phyloP scores from a whole-genome alignment of 2,888 invertebrate genomes.

The Dolichomitus sp. region DNA sequence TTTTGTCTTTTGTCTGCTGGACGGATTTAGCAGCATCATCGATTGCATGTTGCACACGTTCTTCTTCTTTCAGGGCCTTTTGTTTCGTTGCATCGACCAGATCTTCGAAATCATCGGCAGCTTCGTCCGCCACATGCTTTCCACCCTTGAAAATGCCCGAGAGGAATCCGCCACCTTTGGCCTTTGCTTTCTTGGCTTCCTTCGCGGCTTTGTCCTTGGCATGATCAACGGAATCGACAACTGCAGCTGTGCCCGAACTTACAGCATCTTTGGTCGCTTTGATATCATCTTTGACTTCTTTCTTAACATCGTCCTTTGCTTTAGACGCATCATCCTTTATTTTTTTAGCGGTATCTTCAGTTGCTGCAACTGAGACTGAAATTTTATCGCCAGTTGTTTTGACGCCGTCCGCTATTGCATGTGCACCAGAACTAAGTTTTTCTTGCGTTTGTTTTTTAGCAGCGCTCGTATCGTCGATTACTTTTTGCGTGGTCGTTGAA shows the following conservation, averaged over 20 bases:
- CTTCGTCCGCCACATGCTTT: neutral
- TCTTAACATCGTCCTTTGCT: slow-evolving; percentile 54
- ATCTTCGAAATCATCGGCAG: slow-evolving; percentile 71
- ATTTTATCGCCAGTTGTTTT: slow-evolving; percentile 84
- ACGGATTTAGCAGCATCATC: neutral
- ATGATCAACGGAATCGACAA: slow-evolving; percentile 46
- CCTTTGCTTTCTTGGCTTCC: slow-evolving; percentile 61
- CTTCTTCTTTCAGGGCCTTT: slow-evolving; percentile 71
- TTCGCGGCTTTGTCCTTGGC: slow-evolving; percentile 62
- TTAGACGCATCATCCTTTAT: slow-evolving; percentile 27
- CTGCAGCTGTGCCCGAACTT: slow-evolving; percentile 82
- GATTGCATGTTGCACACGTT: slow-evolving; percentile 39
- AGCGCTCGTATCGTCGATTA: slow-evolving; percentile 87
- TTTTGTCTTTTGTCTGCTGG: slow-evolving; percentile 49
- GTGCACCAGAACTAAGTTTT: slow-evolving; percentile 79
- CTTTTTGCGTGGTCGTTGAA: slow-evolving; percentile 82
- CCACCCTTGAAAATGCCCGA: neutral
- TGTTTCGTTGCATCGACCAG: slow-evolving; percentile 76
- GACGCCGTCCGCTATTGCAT: slow-evolving; percentile 83
- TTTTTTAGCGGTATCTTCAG: slow-evolving; percentile 39
- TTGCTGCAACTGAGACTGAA: slow-evolving; percentile 72
- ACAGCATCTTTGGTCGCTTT: slow-evolving; percentile 42
- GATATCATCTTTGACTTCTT: slow-evolving; percentile 66
- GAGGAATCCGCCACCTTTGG: slow-evolving; percentile 34
- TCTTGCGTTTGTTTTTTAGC: slow-evolving; percentile 85